Percentiles rank a stretch among this genome's conserved stretches.
Conservation (phyloP, 2,113 vertebrate species). For the Hoplias malabaricus region DNA sequence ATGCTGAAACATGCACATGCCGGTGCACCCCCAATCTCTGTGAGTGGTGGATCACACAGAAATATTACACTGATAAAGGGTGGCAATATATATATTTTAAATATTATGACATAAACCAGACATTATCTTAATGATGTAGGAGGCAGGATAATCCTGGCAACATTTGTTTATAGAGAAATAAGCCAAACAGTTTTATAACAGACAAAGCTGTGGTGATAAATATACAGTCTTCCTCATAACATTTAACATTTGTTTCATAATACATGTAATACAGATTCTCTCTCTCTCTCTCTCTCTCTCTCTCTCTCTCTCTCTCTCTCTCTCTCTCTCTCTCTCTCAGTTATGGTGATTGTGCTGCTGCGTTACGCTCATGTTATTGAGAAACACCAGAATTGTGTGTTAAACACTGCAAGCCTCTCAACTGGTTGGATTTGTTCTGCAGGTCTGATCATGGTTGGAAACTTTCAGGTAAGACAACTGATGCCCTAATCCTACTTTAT, state of each 20-base stretch:
- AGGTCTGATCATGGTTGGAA: slow-evolving; percentile 86
- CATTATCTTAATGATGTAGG: background rate
- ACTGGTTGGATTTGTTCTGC: slow-evolving; percentile 82
- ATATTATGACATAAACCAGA: background rate
- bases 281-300: background rate
- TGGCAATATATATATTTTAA: background rate
- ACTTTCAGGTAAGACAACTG: slow-evolving; percentile 79
- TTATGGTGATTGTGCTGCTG: slow-evolving; percentile 82
- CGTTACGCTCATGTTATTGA: slow-evolving; percentile 84
- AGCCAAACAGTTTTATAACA: too few relatives aligned
- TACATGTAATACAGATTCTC: background rate
- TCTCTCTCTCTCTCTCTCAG: slow-evolving; percentile 56
- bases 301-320: background rate
- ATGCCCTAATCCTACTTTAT: background rate
- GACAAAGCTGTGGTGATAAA: too few relatives aligned
- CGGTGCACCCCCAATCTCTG: background rate
- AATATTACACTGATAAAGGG: background rate
- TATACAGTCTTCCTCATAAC: too few relatives aligned
- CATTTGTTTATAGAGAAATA: too few relatives aligned
- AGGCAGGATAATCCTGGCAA: background rate
- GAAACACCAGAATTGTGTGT: slow-evolving; percentile 78
- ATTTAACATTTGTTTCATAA: background rate
- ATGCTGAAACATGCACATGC: background rate
- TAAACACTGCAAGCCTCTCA: slow-evolving; percentile 82
- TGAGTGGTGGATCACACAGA: background rate